Evolutionary conservation across 2,888 invertebrate genomes (phyloP), one percentile per base, ranked within the genome.

Genomic region (Melanargia galathea): DNA sequence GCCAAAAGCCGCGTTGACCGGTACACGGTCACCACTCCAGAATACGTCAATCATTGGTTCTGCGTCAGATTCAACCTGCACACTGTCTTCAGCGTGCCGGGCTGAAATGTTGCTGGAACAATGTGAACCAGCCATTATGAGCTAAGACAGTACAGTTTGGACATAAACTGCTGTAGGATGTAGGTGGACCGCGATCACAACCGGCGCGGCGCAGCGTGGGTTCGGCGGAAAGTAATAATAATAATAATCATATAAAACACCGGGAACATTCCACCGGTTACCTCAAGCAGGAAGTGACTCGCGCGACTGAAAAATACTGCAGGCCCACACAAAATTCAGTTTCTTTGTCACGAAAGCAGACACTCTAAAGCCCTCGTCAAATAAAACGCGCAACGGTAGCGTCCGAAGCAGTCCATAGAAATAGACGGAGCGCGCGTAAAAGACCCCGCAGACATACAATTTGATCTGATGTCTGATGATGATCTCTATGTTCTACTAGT

Each of bases 231-330:
- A 63, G 35, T 60, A 30, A 63, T 66, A 66, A 66, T 66, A 63
- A 30, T 60, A 30, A 63, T 66, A 66, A 66, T 66, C 66, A 64
- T 66, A 61, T 64, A 63, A 66, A 61, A 61, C 61, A 66, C 46
- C 57, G 38, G 45, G 45, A 30, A 26, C 38, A 54, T 64, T 57
- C 57, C 35, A 30, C 46, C 13, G 24, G 64, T 54, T 46, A 58
- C 52, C 45, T 48, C 24, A 24, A 22, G 11, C 33, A 60, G 56
- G 61, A 64, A 57, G 46, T 58, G 38, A 46, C 35, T 22, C 26
- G 38, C 1, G 46, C 38, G 18, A 45, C 43, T 30, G 51, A 61
- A 56, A 51, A 26, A 18, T 43, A 18, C 40, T 16, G 10, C 38
- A 38, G 38, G 13, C 43, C 43, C 43, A 43, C 43, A 43, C 43